These are phyloP conservation scores for Calidris pygmaea DNA, from an alignment of 2,113 vertebrate species.

Conservation along the genomic window DNA sequence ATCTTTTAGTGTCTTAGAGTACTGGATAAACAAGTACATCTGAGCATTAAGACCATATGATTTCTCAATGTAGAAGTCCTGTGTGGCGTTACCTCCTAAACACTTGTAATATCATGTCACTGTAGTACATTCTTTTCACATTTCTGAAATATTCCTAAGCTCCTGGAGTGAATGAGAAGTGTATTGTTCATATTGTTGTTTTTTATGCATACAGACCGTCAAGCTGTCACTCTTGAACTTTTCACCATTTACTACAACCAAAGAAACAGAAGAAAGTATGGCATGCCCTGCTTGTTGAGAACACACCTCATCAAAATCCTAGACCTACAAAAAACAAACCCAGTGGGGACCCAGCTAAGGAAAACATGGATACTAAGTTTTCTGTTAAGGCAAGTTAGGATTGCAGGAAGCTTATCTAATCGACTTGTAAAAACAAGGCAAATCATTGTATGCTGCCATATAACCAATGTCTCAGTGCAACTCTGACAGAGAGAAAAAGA, in stretches of 20 bases:
- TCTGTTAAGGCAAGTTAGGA: slow-evolving; percentile 15
- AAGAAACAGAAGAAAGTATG: neutral
- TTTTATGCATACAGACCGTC: neutral
- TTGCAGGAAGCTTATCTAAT: slow-evolving; percentile 25
- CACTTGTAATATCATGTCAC: neutral
- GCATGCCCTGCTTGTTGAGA: neutral
- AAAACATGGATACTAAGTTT: neutral
- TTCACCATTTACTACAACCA: neutral
- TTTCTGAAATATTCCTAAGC: neutral
- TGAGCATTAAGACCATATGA: neutral
- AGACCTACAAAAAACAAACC: neutral
- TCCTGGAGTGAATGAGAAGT: neutral
- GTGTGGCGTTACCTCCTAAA: neutral
- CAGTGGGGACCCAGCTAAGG: neutral
- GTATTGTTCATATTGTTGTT: neutral
- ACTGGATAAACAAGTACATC: neutral
- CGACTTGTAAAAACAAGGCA: slow-evolving; percentile 9
- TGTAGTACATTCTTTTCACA: neutral
- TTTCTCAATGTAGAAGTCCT: neutral
- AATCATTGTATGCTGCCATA: slow-evolving; percentile 41
- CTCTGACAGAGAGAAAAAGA: neutral
- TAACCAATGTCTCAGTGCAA: slow-evolving; percentile 24
- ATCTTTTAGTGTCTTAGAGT: neutral
- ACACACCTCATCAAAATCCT: neutral
- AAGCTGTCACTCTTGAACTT: neutral